Evolutionary conservation across 2,888 invertebrate species (phyloP).

Genomic region (Tipula vernalis): DNA sequence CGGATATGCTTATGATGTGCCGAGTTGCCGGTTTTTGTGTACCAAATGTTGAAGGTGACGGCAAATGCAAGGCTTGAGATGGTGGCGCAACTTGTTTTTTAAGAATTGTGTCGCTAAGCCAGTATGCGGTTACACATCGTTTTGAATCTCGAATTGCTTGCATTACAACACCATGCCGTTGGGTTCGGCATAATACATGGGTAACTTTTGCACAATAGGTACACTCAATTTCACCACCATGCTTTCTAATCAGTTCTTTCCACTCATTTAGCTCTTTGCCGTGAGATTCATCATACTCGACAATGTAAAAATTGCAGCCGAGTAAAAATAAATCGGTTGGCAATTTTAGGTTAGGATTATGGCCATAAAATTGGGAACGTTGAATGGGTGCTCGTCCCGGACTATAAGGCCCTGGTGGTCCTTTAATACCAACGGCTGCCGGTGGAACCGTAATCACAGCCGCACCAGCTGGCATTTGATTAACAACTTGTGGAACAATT

Average conservation of each 20-base stretch:
- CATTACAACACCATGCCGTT: conserved; percentile 81
- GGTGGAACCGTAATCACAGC: conserved; percentile 14
- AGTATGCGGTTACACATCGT: conserved; percentile 69
- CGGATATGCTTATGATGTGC: conserved; percentile 73
- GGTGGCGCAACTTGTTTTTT: conserved; percentile 82
- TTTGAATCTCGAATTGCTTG: conserved; percentile 57
- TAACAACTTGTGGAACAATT: conserved; percentile 21
- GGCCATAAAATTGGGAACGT: conserved; percentile 77
- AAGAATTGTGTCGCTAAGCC: conserved; percentile 83
- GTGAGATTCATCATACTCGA: conserved; percentile 65
- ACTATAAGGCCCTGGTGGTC: conserved; percentile 31
- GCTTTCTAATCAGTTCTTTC: conserved; percentile 60
- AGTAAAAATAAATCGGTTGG: conserved; percentile 81
- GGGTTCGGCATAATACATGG: conserved; percentile 84
- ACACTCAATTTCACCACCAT: conserved; percentile 80
- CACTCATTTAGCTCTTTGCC: conserved; percentile 48
- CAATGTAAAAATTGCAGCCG: conserved; percentile 86
- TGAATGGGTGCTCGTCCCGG: conserved; percentile 40
- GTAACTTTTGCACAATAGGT: conserved; percentile 78
- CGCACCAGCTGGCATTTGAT: conserved; percentile 24
- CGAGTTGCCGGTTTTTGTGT: conserved; percentile 59
- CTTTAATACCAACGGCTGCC: conserved; percentile 18
- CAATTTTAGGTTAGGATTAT: conserved; percentile 81
- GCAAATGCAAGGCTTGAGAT: conserved; percentile 88
- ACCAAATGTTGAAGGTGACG: conserved; percentile 50